A percentile compares a stretch with the other conserved stretches of the same genome.
Evolutionary conservation across 2,888 invertebrate species (phyloP).

Genomic region (Phyllotreta striolata): DNA sequence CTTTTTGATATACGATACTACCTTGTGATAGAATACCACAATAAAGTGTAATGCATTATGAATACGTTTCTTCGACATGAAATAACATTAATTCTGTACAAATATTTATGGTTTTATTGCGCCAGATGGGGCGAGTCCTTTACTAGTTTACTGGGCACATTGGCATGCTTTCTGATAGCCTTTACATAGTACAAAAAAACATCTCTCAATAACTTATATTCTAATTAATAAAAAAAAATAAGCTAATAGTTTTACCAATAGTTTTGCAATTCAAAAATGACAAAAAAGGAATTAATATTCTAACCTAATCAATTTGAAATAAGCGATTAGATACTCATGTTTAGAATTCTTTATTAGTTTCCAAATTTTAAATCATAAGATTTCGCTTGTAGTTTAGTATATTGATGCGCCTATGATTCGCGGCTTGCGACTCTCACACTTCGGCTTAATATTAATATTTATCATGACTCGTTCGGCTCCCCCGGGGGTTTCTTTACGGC

Average conservation of each 20-base stretch:
- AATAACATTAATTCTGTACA: slow-evolving; percentile 59
- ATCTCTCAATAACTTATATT: no score
- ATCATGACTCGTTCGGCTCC: slow-evolving; percentile 59
- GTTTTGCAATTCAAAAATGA: no score
- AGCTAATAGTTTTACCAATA: no score
- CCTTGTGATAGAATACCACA: slow-evolving; percentile 49
- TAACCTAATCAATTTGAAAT: neutral
- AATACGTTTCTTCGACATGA: slow-evolving; percentile 51
- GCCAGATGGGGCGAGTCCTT: slow-evolving; percentile 57
- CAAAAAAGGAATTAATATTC: no score
- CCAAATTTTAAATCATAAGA: neutral
- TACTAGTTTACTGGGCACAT: slow-evolving; percentile 44
- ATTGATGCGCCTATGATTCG: slow-evolving; percentile 29
- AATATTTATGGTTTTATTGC: slow-evolving; percentile 62
- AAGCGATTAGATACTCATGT: neutral
- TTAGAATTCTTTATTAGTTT: no score
- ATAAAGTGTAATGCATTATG: slow-evolving; percentile 51
- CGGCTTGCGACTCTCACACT: slow-evolving; percentile 57
- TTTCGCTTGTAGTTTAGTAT: slow-evolving; percentile 4
- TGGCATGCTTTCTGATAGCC: neutral
- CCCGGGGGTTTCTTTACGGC: slow-evolving; percentile 59
- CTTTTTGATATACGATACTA: slow-evolving; percentile 43
- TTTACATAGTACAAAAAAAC: no score
- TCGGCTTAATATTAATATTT: slow-evolving; percentile 59
- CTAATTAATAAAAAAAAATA: no score